phyloP scores from a whole-genome alignment of 2,888 invertebrate genomes.

The Mycogona germanica region DNA sequence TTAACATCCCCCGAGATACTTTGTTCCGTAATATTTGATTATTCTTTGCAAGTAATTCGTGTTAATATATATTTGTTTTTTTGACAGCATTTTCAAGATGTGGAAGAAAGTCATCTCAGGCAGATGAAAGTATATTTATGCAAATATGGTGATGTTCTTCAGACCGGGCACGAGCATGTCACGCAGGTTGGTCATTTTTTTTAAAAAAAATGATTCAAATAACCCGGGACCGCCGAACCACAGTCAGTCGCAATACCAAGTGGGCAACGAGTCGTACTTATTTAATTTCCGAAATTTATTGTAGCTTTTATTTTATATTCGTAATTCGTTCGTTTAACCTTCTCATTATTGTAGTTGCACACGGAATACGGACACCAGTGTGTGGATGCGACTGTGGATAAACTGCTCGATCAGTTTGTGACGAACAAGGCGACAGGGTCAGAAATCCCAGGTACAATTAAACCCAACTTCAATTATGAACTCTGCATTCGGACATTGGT shows the following conservation, averaged over 20 bases:
- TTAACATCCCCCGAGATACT: constrained; percentile 12
- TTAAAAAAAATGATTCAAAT: no score
- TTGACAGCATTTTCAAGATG: constrained; percentile 74
- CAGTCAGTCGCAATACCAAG: background rate
- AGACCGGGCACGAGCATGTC: constrained; percentile 79
- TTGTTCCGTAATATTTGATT: background rate
- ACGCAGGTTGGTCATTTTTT: constrained; percentile 47
- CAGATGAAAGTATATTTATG: constrained; percentile 94
- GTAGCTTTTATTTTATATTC: no score
- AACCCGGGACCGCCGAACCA: no score
- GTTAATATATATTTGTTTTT: constrained; percentile 15
- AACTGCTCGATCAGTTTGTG: constrained; percentile 81
- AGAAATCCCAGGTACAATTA: constrained; percentile 86
- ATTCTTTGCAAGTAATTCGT: background rate
- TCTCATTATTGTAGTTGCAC: background rate
- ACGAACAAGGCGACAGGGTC: constrained; percentile 83
- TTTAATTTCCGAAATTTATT: background rate
- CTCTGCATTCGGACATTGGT: no score
- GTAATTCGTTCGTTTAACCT: no score
- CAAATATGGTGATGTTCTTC: constrained; percentile 71
- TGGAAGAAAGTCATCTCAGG: constrained; percentile 80
- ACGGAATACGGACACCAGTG: constrained; percentile 80
- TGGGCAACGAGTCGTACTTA: background rate
- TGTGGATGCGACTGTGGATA: constrained; percentile 81
- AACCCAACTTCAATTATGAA: no score